Conservation (phyloP, 2,113 vertebrate species). For the Meriones unguiculatus region DNA sequence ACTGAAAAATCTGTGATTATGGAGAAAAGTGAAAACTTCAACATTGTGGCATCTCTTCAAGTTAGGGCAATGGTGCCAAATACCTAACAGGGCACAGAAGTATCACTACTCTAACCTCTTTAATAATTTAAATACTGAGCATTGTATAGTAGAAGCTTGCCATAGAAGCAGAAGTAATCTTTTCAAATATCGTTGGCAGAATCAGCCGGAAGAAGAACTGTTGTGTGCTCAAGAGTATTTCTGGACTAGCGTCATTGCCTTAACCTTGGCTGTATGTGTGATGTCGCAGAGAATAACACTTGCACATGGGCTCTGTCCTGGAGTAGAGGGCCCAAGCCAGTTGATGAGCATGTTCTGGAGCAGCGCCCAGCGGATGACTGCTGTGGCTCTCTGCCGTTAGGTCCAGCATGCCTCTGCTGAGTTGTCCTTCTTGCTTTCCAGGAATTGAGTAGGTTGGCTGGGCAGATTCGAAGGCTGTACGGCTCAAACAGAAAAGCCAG, state of each 20-base stretch:
- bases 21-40: background rate
- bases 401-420: background rate
- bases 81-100: background rate
- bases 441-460: constrained; percentile 94
- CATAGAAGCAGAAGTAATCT: constrained; percentile 7
- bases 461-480: constrained; percentile 94
- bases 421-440: constrained; percentile 78
- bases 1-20: background rate
- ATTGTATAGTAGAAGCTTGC: background rate
- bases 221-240: background rate
- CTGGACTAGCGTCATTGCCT: background rate
- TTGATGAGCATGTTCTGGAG: background rate
- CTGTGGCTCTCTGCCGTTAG: background rate
- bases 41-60: background rate
- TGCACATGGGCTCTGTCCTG: background rate
- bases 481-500: constrained; percentile 92
- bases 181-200: background rate
- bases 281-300: background rate
- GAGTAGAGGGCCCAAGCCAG: background rate
- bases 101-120: background rate
- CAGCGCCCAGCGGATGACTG: background rate
- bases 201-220: background rate
- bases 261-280: background rate
- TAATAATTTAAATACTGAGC: background rate
- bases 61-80: background rate